These are phyloP conservation scores for Dryomyza anilis DNA, from an alignment of 2,888 invertebrate genomes.

Conservation along the genomic window DNA sequence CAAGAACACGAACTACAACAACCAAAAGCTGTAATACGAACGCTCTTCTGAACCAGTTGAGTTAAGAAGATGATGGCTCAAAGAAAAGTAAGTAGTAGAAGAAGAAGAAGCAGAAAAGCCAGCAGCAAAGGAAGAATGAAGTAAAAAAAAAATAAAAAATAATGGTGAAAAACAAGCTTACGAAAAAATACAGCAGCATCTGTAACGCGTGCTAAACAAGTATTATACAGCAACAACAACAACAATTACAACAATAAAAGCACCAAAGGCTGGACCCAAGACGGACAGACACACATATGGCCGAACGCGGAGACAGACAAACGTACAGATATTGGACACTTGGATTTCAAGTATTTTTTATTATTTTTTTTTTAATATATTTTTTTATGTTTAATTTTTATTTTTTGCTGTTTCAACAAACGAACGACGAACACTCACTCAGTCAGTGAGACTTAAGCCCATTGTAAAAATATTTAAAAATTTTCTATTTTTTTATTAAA, in stretches of 20 bases:
- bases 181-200: constrained; percentile 50
- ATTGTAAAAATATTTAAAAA: no score
- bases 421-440: no score
- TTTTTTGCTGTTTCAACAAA: no score
- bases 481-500: no score
- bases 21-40: not conserved
- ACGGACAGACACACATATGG: not conserved
- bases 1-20: not conserved
- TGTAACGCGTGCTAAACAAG: constrained; percentile 57
- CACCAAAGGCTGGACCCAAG: not conserved
- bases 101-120: no score
- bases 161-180: not conserved
- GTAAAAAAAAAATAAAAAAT: no score
- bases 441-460: no score
- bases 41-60: not conserved
- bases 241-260: not conserved
- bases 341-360: no score
- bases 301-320: not conserved
- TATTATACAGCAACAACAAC: constrained; percentile 22
- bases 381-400: no score
- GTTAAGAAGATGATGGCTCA: not conserved
- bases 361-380: no score
- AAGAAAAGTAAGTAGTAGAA: no score
- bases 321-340: not conserved
- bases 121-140: no score